Percentiles rank a stretch among this genome's conserved stretches.
phyloP scores from a whole-genome alignment of 2,113 vertebrate species.

The Gulo gulo region DNA sequence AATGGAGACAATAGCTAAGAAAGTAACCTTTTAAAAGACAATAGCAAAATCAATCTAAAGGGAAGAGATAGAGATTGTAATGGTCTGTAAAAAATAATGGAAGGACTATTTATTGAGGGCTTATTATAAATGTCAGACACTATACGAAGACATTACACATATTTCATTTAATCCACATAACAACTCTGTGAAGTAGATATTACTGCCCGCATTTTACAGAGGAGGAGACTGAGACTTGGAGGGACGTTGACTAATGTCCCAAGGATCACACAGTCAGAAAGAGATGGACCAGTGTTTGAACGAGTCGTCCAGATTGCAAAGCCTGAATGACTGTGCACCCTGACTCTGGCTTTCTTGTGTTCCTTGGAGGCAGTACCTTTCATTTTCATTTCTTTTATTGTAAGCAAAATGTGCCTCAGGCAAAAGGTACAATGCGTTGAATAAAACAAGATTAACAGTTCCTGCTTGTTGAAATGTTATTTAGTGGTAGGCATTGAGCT shows the following conservation, averaged over 20 bases:
- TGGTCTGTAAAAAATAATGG: slow-evolving; percentile 45
- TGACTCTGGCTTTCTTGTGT: neutral
- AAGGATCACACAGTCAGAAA: neutral
- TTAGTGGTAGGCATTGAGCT: neutral
- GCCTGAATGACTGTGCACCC: neutral
- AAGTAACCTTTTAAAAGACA: slow-evolving; percentile 48
- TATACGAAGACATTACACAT: neutral
- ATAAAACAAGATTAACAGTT: neutral
- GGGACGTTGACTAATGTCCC: neutral
- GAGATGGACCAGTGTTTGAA: neutral
- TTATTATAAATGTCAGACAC: slow-evolving; percentile 38
- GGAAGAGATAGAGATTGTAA: slow-evolving; percentile 39
- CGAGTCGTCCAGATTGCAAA: neutral
- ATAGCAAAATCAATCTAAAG: slow-evolving; percentile 44
- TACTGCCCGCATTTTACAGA: slow-evolving; percentile 27
- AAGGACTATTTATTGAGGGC: slow-evolving; percentile 24
- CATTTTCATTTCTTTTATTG: slow-evolving; percentile 14
- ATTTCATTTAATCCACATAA: slow-evolving; percentile 11
- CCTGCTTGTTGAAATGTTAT: slow-evolving; percentile 23
- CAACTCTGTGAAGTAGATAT: neutral
- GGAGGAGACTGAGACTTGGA: slow-evolving; percentile 36
- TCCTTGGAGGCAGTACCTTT: neutral
- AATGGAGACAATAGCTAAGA: slow-evolving; percentile 53
- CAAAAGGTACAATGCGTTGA: neutral
- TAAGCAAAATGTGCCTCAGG: neutral